Evolutionary conservation across 2,113 vertebrate genomes (phyloP).

Genomic region (Penelope pileata): DNA sequence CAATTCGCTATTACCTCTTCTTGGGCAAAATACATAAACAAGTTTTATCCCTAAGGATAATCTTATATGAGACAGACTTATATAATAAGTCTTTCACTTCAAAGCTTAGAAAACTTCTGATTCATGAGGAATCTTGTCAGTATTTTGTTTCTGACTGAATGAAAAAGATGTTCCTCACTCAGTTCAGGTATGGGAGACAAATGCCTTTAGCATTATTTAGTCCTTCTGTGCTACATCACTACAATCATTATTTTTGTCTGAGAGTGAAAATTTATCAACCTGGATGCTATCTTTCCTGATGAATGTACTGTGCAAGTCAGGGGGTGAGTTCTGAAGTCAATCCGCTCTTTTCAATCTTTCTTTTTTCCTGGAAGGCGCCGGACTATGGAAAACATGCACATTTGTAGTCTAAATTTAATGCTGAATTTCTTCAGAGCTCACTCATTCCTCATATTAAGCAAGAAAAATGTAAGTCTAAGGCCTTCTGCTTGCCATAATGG

Average conservation of each 20-base stretch:
- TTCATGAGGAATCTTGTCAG: not conserved
- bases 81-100: not conserved
- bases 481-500: not conserved
- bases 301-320: not conserved
- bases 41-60: conserved; percentile 44
- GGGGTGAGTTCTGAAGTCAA: not conserved
- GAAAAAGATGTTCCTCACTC: not conserved
- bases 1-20: conserved; percentile 49
- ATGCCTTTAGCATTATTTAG: not conserved
- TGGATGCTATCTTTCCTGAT: not conserved
- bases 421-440: not conserved
- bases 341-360: not conserved
- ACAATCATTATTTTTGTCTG: not conserved
- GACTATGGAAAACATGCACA: not conserved
- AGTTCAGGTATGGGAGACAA: not conserved
- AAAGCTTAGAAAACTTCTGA: not conserved
- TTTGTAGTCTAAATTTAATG: not conserved
- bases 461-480: not conserved
- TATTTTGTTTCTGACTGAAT: not conserved
- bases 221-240: not conserved
- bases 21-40: conserved; percentile 56
- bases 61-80: conserved; percentile 14
- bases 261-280: not conserved
- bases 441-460: not conserved
- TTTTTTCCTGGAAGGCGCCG: not conserved